phyloP scores from a whole-genome alignment of 2,113 vertebrate genomes.

The Corythornis madagascariensis region DNA sequence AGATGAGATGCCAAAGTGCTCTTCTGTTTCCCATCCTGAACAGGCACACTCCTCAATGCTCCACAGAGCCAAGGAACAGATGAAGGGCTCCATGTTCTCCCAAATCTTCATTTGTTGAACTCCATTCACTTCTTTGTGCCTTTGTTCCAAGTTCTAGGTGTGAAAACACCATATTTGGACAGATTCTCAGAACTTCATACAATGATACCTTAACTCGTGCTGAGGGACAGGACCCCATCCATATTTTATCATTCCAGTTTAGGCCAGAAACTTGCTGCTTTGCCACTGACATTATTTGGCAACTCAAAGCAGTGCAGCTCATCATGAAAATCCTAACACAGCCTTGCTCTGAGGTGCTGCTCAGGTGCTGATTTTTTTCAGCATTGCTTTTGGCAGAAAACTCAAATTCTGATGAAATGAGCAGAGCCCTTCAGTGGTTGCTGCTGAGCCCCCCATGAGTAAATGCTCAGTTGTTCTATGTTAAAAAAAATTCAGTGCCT shows the following conservation, averaged over 20 bases:
- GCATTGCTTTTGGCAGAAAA: neutral
- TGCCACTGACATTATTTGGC: neutral
- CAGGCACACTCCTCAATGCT: neutral
- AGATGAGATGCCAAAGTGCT: neutral
- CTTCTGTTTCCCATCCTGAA: neutral
- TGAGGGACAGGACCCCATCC: neutral
- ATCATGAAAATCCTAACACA: neutral
- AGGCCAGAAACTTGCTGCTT: neutral
- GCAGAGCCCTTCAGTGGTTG: neutral
- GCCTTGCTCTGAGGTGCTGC: neutral
- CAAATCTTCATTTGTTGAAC: neutral
- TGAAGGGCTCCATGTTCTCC: neutral
- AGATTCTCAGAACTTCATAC: neutral
- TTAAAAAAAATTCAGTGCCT: neutral
- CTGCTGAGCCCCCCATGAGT: neutral
- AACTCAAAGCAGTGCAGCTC: neutral
- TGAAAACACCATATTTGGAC: neutral
- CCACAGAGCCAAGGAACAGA: neutral
- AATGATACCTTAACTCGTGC: neutral
- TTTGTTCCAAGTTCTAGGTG: neutral
- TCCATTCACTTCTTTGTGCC: neutral
- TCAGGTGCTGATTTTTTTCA: neutral
- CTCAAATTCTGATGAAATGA: neutral
- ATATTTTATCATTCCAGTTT: neutral
- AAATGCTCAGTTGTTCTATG: neutral